These are phyloP conservation scores for Eptatretus burgeri DNA, from an alignment of 2,113 vertebrate genomes.

Conservation along the genomic window DNA sequence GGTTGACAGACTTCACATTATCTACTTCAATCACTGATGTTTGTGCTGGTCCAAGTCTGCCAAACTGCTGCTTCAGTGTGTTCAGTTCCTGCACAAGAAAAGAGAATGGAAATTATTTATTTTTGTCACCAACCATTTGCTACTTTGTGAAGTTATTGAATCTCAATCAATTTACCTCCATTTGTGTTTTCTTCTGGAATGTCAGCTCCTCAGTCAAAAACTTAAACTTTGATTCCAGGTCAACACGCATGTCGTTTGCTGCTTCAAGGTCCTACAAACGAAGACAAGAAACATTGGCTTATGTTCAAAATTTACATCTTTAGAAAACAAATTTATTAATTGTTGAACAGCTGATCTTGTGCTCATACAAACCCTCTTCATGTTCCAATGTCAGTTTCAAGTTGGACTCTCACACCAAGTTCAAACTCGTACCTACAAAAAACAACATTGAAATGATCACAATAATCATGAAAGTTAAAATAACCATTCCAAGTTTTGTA, in stretches of 20 bases:
- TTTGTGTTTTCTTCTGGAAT: constrained; percentile 16
- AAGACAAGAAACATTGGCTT: background rate
- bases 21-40: constrained; percentile 20
- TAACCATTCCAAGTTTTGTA: too few species aligned
- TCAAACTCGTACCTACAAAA: too few species aligned
- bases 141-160: background rate
- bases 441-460: too few species aligned
- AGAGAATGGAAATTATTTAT: background rate
- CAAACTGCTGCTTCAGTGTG: constrained; percentile 15
- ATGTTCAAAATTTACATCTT: background rate
- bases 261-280: constrained; percentile 15
- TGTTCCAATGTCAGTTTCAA: too few species aligned
- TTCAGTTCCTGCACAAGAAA: constrained; percentile 14
- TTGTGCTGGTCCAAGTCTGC: constrained; percentile 13
- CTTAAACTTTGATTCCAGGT: constrained; percentile 15
- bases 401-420: too few species aligned
- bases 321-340: too few species aligned
- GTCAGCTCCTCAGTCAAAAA: constrained; percentile 16
- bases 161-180: constrained; percentile 12
- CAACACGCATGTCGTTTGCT: constrained; percentile 15
- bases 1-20: constrained; percentile 17
- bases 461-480: too few species aligned
- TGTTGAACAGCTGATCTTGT: too few species aligned
- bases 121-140: background rate
- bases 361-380: too few species aligned